Base-by-base conservation (phyloP, 2,888 invertebrate species). In the Selenia dentaria region DNA sequence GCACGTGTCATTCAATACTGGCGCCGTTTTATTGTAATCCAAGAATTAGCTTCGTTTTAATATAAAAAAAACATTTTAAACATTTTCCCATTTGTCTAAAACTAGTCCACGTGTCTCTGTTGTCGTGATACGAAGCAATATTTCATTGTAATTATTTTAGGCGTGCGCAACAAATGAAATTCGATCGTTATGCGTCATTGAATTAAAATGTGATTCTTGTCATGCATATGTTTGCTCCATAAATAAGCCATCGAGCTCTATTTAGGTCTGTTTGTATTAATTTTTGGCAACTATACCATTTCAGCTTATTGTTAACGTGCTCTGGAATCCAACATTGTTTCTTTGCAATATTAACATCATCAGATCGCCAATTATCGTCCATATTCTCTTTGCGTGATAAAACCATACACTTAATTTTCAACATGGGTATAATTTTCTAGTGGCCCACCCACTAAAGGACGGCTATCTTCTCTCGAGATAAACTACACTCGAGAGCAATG, bases 1-100 rank as follows among this genome's bases (percentile, higher is more conserved):
- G 76, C 83, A 72, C 72, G 61, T 79, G 74, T 74, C 81, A 77
- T 76, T 79, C 72, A 76, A 67, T 74, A 75, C 71, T 70, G 70
- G 79, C 77, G 81, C 80, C 79, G 44, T 67, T 74, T 70, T 65
- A 70, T 65, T 64, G 67, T 59, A 48, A 54, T 50, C 29, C 39
- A 38, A 53, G 48, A 43, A 54, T 39, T 42, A 46, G 51, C 44
- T 55, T 16, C 2, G 16, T 16, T 2, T 16, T 4, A n/a, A n/a
- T 16, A 16, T 4, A 4, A 16, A 16, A 16, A 16, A n/a, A n/a
- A n/a, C n/a, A n/a, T n/a, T n/a, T n/a, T n/a, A n/a, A n/a, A n/a
- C n/a, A n/a, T n/a, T n/a, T n/a, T n/a, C n/a, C n/a, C n/a, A n/a
- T n/a, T n/a, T n/a, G n/a, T n/a, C n/a, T n/a, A 22, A 39, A 51